phyloP scores from a whole-genome alignment of 2,888 invertebrate genomes.

The Cabera pusaria region DNA sequence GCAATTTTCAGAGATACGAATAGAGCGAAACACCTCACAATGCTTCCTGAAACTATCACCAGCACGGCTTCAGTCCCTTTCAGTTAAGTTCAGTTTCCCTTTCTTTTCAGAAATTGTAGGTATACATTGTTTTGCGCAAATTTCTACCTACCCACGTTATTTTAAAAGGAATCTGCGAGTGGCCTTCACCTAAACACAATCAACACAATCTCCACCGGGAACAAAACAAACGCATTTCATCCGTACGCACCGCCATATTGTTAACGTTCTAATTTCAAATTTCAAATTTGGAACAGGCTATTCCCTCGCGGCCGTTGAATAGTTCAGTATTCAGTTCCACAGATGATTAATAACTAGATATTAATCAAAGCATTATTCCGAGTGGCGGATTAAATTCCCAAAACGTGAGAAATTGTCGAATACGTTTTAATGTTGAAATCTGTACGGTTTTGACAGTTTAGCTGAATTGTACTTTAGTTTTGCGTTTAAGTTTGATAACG shows the following conservation, averaged over 20 bases:
- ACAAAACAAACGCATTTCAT: slow-evolving; percentile 41
- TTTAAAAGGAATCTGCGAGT: no score
- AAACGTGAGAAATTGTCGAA: slow-evolving; percentile 21
- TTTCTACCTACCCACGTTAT: no score
- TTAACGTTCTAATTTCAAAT: slow-evolving; percentile 66
- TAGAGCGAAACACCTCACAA: no score
- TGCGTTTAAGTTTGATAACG: no score
- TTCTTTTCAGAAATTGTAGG: no score
- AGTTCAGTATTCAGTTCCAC: slow-evolving; percentile 65
- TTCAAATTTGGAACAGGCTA: slow-evolving; percentile 62
- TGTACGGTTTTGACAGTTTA: slow-evolving; percentile 15
- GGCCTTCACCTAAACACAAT: no score
- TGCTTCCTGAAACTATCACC: no score
- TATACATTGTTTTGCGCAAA: no score
- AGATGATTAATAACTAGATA: slow-evolving; percentile 69
- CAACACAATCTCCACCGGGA: slow-evolving; percentile 22
- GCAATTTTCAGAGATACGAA: no score
- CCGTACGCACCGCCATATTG: slow-evolving; percentile 54
- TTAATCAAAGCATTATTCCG: slow-evolving; percentile 69
- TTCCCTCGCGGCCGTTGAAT: slow-evolving; percentile 66
- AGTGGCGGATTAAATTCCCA: slow-evolving; percentile 37
- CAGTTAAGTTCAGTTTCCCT: no score
- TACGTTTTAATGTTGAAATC: slow-evolving; percentile 18
- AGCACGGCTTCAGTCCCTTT: no score
- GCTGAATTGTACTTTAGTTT: no score